Conservation (phyloP, 2,888 invertebrate genomes). For the Cephus runcator region DNA sequence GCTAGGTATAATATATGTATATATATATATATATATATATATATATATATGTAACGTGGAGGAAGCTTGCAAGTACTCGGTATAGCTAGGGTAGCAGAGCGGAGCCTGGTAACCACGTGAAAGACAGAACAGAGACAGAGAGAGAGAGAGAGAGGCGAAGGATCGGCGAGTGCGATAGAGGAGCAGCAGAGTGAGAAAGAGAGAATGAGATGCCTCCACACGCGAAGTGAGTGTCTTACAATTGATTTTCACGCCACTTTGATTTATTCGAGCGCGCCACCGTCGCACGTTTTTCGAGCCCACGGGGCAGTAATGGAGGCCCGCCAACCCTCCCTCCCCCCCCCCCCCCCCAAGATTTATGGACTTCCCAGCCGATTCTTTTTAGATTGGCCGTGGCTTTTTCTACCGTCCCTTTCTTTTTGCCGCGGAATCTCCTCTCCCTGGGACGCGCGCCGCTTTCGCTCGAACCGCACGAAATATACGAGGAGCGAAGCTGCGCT, state of each 20-base stretch:
- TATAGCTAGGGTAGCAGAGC: slow-evolving; percentile 3
- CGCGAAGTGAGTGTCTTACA: slow-evolving; percentile 49
- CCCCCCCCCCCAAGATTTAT: slow-evolving; percentile 40
- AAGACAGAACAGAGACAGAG: neutral
- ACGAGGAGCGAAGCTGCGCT: neutral
- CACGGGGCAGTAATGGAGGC: slow-evolving; percentile 38
- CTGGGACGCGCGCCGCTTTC: no score
- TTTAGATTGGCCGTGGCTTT: slow-evolving; percentile 42
- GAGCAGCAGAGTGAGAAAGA: neutral
- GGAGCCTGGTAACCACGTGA: neutral
- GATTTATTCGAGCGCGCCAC: slow-evolving; percentile 53
- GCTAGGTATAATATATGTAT: neutral
- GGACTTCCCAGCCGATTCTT: slow-evolving; percentile 48
- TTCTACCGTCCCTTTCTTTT: slow-evolving; percentile 21
- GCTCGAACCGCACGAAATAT: neutral
- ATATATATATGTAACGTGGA: slow-evolving; percentile 1
- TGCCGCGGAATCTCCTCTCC: slow-evolving; percentile 10
- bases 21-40: slow-evolving; percentile 11
- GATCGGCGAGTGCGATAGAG: neutral
- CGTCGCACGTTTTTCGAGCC: slow-evolving; percentile 47
- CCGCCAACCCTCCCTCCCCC: slow-evolving; percentile 23
- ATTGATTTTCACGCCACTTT: slow-evolving; percentile 60
- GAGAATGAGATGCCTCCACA: slow-evolving; percentile 28
- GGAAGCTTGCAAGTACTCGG: neutral
- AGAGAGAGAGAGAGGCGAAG: neutral